Conservation (phyloP, 2,113 vertebrate species). For the Tragelaphus imberbis region DNA sequence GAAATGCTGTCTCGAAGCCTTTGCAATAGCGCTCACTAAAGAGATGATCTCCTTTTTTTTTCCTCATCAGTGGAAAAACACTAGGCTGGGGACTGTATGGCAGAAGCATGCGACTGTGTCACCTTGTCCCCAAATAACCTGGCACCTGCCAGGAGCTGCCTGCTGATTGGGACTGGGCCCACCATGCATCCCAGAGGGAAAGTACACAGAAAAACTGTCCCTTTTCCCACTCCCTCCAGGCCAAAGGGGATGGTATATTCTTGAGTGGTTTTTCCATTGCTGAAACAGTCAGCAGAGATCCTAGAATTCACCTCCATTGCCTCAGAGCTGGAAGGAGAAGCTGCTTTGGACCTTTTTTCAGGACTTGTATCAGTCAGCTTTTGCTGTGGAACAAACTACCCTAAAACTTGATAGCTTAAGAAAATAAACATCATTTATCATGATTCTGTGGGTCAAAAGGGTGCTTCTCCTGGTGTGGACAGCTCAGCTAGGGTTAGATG, state of each 20-base stretch:
- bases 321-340: neutral
- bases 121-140: constrained; percentile 16
- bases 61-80: constrained; percentile 37
- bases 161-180: neutral
- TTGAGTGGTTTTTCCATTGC: neutral
- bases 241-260: neutral
- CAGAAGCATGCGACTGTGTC: neutral
- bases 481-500: neutral
- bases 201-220: neutral
- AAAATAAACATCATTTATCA: neutral
- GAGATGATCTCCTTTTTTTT: neutral
- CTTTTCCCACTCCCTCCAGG: neutral
- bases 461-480: neutral
- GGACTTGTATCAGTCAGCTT: neutral
- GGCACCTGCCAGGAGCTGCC: neutral
- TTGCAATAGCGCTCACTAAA: neutral
- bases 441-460: neutral
- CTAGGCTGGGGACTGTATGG: neutral
- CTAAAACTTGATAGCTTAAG: neutral
- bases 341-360: neutral
- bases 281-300: neutral
- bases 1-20: neutral
- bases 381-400: neutral
- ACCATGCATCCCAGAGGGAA: neutral
- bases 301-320: neutral